phyloP scores from a whole-genome alignment of 2,797 vertebrate species.

The Tiaroga cobitis region DNA sequence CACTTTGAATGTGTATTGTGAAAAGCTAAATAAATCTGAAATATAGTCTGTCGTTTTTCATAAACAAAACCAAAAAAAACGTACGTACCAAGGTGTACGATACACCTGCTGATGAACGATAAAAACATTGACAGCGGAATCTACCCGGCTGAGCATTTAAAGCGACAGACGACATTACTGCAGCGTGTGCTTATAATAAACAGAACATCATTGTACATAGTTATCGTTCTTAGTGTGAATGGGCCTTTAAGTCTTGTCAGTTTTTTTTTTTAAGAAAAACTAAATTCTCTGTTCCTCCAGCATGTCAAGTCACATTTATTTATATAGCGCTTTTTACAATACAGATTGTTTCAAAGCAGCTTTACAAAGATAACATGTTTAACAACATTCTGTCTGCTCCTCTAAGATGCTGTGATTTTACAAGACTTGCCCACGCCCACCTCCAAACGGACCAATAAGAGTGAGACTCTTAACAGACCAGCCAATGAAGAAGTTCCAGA shows the following conservation, averaged over 20 bases:
- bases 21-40: background rate
- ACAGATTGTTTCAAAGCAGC: too few relatives aligned
- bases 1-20: background rate
- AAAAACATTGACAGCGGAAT: background rate
- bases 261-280: background rate
- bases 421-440: background rate
- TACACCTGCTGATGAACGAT: background rate
- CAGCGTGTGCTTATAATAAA: background rate
- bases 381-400: background rate
- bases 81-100: background rate
- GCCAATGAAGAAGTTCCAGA: slow-evolving; percentile 32
- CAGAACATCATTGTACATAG: background rate
- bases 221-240: background rate
- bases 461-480: slow-evolving; percentile 15
- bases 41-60: background rate
- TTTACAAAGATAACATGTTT: too few relatives aligned
- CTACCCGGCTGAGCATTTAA: background rate
- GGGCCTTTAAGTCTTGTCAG: background rate
- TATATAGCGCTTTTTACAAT: too few relatives aligned
- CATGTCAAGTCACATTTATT: background rate
- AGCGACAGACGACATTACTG: background rate
- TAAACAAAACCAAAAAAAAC: background rate
- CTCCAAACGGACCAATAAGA: slow-evolving; percentile 25
- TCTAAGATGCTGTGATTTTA: slow-evolving; percentile 6
- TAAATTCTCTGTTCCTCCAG: background rate